These are phyloP conservation scores for Cactoblastis cactorum DNA, from an alignment of 2,888 invertebrate species.

Conservation along the genomic window DNA sequence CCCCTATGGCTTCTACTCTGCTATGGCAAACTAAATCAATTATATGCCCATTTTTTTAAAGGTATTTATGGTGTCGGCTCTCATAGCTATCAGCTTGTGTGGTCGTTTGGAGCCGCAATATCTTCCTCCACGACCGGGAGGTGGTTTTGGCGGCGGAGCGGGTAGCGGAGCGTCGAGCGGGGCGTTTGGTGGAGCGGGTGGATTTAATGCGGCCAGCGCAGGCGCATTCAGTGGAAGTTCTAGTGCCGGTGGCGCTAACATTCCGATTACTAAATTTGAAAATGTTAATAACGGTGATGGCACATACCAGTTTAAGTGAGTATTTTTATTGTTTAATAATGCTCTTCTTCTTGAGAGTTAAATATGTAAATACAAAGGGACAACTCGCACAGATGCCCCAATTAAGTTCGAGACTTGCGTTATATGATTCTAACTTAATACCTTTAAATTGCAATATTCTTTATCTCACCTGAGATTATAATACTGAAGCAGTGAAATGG, in stretches of 20 bases:
- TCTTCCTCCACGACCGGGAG: constrained; percentile 43
- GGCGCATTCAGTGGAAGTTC: constrained; percentile 39
- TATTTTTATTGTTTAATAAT: background rate
- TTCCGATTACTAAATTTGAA: constrained; percentile 81
- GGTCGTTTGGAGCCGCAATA: constrained; percentile 56
- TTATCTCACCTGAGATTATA: too few relatives aligned
- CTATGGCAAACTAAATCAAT: background rate
- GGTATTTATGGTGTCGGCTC: constrained; percentile 42
- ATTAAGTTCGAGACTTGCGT: too few relatives aligned
- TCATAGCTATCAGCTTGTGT: constrained; percentile 53
- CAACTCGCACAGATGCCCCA: constrained; percentile 62
- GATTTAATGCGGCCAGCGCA: constrained; percentile 30
- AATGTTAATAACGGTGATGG: constrained; percentile 83
- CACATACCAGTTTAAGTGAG: constrained; percentile 81
- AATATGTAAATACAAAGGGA: background rate
- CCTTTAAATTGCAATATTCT: too few relatives aligned
- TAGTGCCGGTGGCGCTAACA: constrained; percentile 63
- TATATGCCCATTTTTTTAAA: constrained; percentile 21
- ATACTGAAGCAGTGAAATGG: too few relatives aligned
- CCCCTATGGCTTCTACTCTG: background rate
- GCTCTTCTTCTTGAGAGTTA: background rate
- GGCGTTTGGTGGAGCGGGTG: constrained; percentile 30
- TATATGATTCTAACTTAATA: too few relatives aligned
- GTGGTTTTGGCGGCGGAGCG: constrained; percentile 35
- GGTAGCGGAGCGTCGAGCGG: constrained; percentile 26